These are phyloP conservation scores for Melanostoma mellinum DNA, from an alignment of 2,888 invertebrate species.

Conservation along the genomic window DNA sequence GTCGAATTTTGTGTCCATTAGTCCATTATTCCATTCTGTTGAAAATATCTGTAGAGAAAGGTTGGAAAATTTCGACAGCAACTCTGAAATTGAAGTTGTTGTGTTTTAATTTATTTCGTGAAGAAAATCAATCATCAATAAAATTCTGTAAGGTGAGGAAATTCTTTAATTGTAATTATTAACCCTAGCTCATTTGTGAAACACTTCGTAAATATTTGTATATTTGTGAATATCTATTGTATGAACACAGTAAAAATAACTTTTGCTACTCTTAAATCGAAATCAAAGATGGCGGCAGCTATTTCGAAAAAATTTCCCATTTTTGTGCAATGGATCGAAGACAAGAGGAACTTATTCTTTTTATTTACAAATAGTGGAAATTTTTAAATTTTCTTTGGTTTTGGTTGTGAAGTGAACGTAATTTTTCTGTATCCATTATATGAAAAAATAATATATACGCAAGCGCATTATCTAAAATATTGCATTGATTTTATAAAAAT, in stretches of 20 bases:
- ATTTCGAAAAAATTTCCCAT: slow-evolving; percentile 70
- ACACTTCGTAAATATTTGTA: too few species aligned
- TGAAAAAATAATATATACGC: slow-evolving; percentile 30
- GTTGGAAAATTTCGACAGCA: slow-evolving; percentile 22
- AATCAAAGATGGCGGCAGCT: slow-evolving; percentile 53
- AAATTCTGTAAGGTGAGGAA: slow-evolving; percentile 44
- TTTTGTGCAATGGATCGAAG: slow-evolving; percentile 61
- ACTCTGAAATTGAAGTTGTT: slow-evolving; percentile 1
- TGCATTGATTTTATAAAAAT: slow-evolving; percentile 35
- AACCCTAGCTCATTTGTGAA: too few species aligned
- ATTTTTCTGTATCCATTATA: not conserved
- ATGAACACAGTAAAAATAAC: too few species aligned
- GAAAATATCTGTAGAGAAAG: slow-evolving; percentile 43
- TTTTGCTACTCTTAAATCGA: too few species aligned
- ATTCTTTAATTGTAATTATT: not conserved
- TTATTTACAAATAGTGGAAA: slow-evolving; percentile 55
- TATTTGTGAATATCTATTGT: too few species aligned
- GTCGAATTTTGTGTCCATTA: slow-evolving; percentile 58
- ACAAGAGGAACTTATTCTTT: slow-evolving; percentile 60
- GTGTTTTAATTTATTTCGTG: not conserved
- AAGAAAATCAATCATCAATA: not conserved
- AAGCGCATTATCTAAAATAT: slow-evolving; percentile 38
- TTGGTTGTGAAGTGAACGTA: too few species aligned
- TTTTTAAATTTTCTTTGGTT: not conserved
- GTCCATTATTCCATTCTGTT: slow-evolving; percentile 43